Conservation (phyloP, 2,113 vertebrate genomes). For the Phylloscopus whistleri region DNA sequence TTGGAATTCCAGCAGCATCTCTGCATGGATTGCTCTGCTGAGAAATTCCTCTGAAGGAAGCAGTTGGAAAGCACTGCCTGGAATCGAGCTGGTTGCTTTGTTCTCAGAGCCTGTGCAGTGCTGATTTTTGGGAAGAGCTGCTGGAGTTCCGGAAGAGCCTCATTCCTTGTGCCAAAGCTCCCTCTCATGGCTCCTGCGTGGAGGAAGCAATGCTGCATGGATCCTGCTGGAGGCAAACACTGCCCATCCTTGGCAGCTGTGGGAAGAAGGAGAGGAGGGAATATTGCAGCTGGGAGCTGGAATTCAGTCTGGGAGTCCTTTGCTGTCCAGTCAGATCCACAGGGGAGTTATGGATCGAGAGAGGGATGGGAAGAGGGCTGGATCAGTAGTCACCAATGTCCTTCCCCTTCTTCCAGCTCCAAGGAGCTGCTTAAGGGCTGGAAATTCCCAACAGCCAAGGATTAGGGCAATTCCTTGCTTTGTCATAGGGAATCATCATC, state of each 20-base stretch:
- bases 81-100: fast-evolving
- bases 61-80: neutral
- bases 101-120: neutral
- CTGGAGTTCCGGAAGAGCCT: neutral
- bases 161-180: constrained; percentile 1
- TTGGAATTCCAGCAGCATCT: neutral
- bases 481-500: neutral
- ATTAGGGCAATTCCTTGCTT: neutral
- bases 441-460: neutral
- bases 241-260: neutral
- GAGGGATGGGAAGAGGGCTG: neutral
- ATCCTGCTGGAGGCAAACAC: neutral
- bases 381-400: no score
- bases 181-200: neutral
- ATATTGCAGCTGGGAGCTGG: neutral
- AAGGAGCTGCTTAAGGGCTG: neutral
- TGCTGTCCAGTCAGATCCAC: neutral
- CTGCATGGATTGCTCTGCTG: neutral
- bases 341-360: fast-evolving
- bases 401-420: neutral
- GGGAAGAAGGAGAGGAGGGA: neutral
- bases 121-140: neutral
- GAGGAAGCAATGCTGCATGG: neutral
- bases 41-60: neutral
- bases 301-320: neutral